Evolutionary conservation across 1,140 invertebrate genomes (phyloP), one percentile per base, ranked within the genome.

Genomic region (Tribolium castaneum): DNA sequence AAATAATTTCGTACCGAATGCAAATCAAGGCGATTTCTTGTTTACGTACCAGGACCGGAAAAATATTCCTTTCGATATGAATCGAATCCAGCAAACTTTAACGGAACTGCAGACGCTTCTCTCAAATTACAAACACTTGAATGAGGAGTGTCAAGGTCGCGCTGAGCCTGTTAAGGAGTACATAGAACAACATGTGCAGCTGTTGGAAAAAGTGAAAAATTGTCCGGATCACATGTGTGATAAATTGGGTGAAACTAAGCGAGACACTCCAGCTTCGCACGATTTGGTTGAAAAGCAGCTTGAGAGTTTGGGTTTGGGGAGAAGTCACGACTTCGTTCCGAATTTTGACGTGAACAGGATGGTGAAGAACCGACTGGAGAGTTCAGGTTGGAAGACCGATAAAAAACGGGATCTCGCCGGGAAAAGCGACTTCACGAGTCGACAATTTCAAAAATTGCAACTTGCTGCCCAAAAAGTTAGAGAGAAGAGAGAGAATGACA

Each of bases 241-340:
- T 16, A 70, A 70, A 66, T 66, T 35, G 1, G 35, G 59, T 9
- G 59, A 66, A 22, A 14, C 10, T 3, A 66, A 66, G 14, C n/a
- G 59, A 2, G 30, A 66, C 6, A 35, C 59, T 3, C 59, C 59
- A 30, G 13, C 9, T 3, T 34, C 12, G 0, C 10, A 66, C 6
- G 56, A 76, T 6, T 14, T 78, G n/a, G 22, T 79, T 9, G 49
- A 79, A 30, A 34, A 79, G 70, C 78, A 79, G 59, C 22, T 78
- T 2, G 50, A 78, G 10, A 78, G 76, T 34, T 14, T 78, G n/a
- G 72, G 77, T 49, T 73, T 78, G 13, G 59, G 72, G 9, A 75
- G 70, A 56, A 56, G 54, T 45, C 56, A 66, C n/a, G 51, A 66
- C 2, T 78, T 78, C 14, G 52, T 62, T 5, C 49, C 72, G 14